phyloP scores from a whole-genome alignment of 1,140 invertebrate species.

The Eueides isabella region DNA sequence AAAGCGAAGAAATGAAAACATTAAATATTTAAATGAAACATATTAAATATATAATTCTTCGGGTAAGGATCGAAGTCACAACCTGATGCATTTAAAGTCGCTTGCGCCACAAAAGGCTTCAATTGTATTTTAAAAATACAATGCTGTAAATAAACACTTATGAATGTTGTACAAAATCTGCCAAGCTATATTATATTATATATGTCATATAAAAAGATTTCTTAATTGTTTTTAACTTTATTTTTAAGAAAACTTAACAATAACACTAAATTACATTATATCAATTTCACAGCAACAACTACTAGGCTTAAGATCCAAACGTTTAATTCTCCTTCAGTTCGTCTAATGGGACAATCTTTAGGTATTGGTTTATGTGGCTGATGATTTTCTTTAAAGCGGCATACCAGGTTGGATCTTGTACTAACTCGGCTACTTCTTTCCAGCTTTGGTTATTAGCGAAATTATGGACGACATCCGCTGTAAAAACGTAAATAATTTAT shows the following conservation, averaged over 20 bases:
- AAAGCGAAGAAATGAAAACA: no score
- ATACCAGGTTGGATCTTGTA: constrained; percentile 43
- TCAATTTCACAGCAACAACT: neutral
- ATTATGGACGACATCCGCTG: constrained; percentile 47
- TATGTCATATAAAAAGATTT: no score
- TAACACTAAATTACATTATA: neutral
- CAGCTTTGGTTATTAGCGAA: constrained; percentile 46
- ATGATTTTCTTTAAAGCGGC: constrained; percentile 32
- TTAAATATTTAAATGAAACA: no score
- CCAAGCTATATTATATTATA: no score
- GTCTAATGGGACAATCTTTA: constrained; percentile 11
- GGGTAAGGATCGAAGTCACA: no score
- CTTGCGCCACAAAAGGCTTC: no score
- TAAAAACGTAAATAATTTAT: constrained; percentile 23
- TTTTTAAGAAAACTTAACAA: neutral
- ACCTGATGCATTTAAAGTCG: no score
- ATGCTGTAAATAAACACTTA: no score
- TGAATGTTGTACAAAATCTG: no score
- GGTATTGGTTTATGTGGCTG: constrained; percentile 40
- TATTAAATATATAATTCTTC: no score
- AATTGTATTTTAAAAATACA: no score
- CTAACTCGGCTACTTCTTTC: constrained; percentile 39
- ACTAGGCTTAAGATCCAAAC: neutral
- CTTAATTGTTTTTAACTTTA: neutral
- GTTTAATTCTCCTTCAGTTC: neutral